A percentile compares a stretch with the other conserved stretches of the same genome.
Evolutionary conservation across 2,113 vertebrate genomes (phyloP).

Genomic region (Spermophilus dauricus): DNA sequence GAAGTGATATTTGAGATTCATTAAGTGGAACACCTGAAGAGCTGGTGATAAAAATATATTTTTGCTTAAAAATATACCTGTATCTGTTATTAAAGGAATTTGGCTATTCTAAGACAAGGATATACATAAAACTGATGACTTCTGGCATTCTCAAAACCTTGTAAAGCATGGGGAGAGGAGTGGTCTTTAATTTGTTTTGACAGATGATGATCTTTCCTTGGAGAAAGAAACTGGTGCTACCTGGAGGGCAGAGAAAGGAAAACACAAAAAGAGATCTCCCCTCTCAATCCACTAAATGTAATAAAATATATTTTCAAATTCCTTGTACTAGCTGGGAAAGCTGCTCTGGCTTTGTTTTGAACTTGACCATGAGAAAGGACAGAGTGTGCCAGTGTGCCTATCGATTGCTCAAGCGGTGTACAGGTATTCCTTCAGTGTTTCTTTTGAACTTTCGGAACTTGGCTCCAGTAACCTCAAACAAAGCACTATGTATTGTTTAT

Average conservation of each 20-base stretch:
- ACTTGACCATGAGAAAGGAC: slow-evolving; percentile 60
- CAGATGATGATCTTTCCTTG: slow-evolving; percentile 13
- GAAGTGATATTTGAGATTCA: slow-evolving; percentile 34
- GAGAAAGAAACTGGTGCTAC: background rate
- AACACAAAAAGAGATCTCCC: background rate
- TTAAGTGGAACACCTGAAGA: background rate
- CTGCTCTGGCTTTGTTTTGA: slow-evolving; percentile 44
- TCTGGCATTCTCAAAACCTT: slow-evolving; percentile 42
- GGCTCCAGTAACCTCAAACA: slow-evolving; percentile 66
- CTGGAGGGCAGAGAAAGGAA: background rate
- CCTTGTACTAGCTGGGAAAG: background rate
- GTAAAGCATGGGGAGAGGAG: background rate
- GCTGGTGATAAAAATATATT: background rate
- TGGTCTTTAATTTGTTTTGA: background rate
- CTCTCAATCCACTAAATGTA: background rate
- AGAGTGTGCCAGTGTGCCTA: slow-evolving; percentile 37
- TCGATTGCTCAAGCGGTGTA: background rate
- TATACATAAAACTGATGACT: background rate
- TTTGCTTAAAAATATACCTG: background rate
- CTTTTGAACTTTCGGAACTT: slow-evolving; percentile 68
- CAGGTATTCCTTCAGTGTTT: slow-evolving; percentile 33
- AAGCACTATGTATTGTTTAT: slow-evolving; percentile 67
- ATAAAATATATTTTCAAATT: background rate
- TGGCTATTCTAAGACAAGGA: slow-evolving; percentile 19
- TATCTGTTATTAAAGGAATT: background rate